Evolutionary conservation across 1,140 invertebrate species (phyloP).

Genomic region (Tribolium castaneum): DNA sequence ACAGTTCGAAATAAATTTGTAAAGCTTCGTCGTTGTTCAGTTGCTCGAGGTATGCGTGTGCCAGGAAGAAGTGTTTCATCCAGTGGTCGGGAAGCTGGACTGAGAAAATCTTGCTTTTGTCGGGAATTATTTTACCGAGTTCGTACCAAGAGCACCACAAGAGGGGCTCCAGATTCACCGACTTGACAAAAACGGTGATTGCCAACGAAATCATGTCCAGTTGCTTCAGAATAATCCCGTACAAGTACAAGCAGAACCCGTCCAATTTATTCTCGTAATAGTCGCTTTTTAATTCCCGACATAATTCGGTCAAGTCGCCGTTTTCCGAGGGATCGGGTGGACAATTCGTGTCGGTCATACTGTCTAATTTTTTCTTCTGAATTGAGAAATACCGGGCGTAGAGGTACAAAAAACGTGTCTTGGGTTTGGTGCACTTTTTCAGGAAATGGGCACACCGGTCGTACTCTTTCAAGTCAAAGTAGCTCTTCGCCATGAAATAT

Average conservation of each 20-base stretch:
- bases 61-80: slow-evolving; percentile 95
- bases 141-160: slow-evolving; percentile 96
- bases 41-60: slow-evolving; percentile 90
- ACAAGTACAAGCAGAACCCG: slow-evolving; percentile 90
- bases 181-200: slow-evolving; percentile 80
- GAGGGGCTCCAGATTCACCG: slow-evolving; percentile 82
- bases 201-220: slow-evolving; percentile 82
- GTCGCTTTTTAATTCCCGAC: slow-evolving; percentile 69
- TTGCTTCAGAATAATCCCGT: slow-evolving; percentile 92
- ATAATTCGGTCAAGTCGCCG: slow-evolving; percentile 68
- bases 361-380: slow-evolving; percentile 89
- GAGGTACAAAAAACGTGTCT: slow-evolving; percentile 81
- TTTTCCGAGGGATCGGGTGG: slow-evolving; percentile 73
- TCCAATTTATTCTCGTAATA: slow-evolving; percentile 77
- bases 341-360: slow-evolving; percentile 81
- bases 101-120: slow-evolving; percentile 77
- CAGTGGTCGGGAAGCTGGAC: slow-evolving; percentile 88
- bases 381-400: slow-evolving; percentile 89
- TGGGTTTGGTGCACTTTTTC: slow-evolving; percentile 74
- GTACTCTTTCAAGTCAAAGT: slow-evolving; percentile 94
- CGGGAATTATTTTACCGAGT: slow-evolving; percentile 85
- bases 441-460: slow-evolving; percentile 89
- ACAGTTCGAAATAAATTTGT: slow-evolving; percentile 81
- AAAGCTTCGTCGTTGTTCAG: slow-evolving; percentile 92
- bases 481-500: slow-evolving; percentile 87